Base-by-base conservation (phyloP, 2,888 invertebrate genomes). In the Eucera pruinosa region DNA sequence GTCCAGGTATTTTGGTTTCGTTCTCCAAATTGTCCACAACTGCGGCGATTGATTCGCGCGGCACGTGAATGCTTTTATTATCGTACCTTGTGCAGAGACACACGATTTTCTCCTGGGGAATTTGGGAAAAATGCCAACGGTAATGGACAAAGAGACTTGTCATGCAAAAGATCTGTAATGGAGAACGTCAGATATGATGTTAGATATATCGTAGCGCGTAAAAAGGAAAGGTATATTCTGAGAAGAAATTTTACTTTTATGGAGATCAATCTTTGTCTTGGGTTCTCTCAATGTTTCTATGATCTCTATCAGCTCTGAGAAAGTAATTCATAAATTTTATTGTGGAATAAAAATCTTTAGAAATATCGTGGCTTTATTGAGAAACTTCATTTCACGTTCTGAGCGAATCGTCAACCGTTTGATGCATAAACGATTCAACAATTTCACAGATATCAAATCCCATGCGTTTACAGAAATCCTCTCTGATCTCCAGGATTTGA, bases 91-190 rank as follows among this genome's bases (percentile, higher is more conserved):
- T 9, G 15, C 6, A 2, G 9, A 54, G 41, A 18, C 48, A n/a
- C 18, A 41, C 13, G 15, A 71, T 36, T 62, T 48, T n/a, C 57
- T 52, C 3, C 11, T 2, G 25, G 0, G 33, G 30, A 6, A n/a
- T 47, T 62, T 47, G 48, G 76, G 76, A 67, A 39, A 33, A 52
- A 45, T 45, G 76, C 76, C 68, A 75, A 50, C 18, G 23, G 23
- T 25, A 58, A 55, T 54, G 30, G 33, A 23, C 39, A 9, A 20
- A 3, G 33, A 18, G 54, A 61, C 9, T 11, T 7, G 33, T 39
- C 30, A 43, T 13, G 20, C 9, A n/a, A 15, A 13, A n/a, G n/a
- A n/a, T n/a, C n/a, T n/a, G n/a, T 48, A 43, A 52, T 9, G 25
- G 41, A 11, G 15, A 30, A 25, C 30, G 45, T 20, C 30, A 13